Evolutionary conservation across 2,113 vertebrate genomes (phyloP), one percentile per base, ranked within the genome.

Genomic region (Mastomys natalensis): DNA sequence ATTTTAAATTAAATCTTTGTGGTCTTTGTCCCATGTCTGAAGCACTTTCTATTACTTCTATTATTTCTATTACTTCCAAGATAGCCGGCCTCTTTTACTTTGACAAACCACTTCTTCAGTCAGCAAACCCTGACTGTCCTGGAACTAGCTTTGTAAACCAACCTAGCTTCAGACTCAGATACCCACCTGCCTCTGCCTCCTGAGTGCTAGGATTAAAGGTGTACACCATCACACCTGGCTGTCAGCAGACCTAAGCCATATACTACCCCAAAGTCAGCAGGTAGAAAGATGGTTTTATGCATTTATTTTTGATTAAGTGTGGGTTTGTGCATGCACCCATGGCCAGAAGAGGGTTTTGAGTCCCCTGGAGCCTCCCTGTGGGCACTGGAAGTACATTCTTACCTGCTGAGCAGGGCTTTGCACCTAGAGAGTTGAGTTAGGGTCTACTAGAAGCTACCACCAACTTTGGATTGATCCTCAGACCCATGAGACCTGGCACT

Each of bases 1-100:
- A 96, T 92, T 97, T 90, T 95, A 90, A 94, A 98, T 96, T 97
- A 98, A 97, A 97, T n/a, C 85, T 94, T 95, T 64, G 3, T 82
- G 90, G 62, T 76, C 70, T 88, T 95, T 87, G 51, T 19, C 80
- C 60, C 10, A 9, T 1, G 31, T 51, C 90, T 80, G 40, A 29
- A 82, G 43, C 8, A 0, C 55, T 78, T 88, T 74, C 9, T 26
- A 26, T 86, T 22, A 16, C 53, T 16, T 48, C 37, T n/a, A n/a
- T n/a, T n/a, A n/a, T n/a, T n/a, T n/a, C n/a, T n/a, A n/a, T n/a
- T n/a, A n/a, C n/a, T n/a, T n/a, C 7, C 5, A 8, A 55, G 58
- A 84, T 11, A 22, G 48, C n/a, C 24, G 8, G 43, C 11, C 17
- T 31, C 24, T 3, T 43, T 45, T 86, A 98, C 34, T 97, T 98